phyloP scores from a whole-genome alignment of 1,140 invertebrate genomes.

The Saxidomus purpurata region DNA sequence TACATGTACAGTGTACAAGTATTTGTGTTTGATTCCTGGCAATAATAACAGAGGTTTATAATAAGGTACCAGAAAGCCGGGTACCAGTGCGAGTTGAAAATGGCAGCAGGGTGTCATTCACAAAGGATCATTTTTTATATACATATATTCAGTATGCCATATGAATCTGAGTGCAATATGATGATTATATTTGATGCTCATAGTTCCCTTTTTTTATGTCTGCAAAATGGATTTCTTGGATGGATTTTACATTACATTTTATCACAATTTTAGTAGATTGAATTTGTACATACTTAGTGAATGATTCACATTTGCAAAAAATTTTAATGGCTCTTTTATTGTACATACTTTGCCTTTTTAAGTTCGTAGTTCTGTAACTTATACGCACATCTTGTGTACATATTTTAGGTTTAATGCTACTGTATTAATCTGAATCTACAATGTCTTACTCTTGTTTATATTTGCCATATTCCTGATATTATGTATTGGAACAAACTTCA shows the following conservation, averaged over 20 bases:
- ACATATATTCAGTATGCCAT: slow-evolving; percentile 24
- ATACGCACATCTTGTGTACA: slow-evolving; percentile 1
- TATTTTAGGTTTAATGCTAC: not conserved
- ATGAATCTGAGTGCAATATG: slow-evolving; percentile 30
- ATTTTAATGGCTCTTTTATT: not conserved
- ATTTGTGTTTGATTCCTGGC: too few relatives aligned
- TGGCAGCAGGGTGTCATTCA: not conserved
- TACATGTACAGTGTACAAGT: too few relatives aligned
- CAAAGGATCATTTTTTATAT: not conserved
- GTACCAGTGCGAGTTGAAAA: not conserved
- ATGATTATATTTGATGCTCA: slow-evolving; percentile 16
- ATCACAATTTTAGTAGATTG: not conserved
- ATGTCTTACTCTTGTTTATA: not conserved
- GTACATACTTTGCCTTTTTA: not conserved
- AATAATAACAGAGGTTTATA: too few relatives aligned
- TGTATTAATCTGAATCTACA: not conserved
- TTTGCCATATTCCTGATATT: slow-evolving; percentile 26
- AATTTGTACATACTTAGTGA: slow-evolving; percentile 5
- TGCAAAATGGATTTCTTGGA: not conserved
- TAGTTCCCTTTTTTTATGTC: not conserved
- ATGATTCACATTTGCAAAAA: not conserved
- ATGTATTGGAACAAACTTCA: not conserved
- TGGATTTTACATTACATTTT: slow-evolving; percentile 23
- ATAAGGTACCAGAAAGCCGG: not conserved
- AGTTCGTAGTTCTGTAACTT: not conserved